Evolutionary conservation across 2,797 vertebrate species (phyloP).

Genomic region (Melanotaenia nigrans): DNA sequence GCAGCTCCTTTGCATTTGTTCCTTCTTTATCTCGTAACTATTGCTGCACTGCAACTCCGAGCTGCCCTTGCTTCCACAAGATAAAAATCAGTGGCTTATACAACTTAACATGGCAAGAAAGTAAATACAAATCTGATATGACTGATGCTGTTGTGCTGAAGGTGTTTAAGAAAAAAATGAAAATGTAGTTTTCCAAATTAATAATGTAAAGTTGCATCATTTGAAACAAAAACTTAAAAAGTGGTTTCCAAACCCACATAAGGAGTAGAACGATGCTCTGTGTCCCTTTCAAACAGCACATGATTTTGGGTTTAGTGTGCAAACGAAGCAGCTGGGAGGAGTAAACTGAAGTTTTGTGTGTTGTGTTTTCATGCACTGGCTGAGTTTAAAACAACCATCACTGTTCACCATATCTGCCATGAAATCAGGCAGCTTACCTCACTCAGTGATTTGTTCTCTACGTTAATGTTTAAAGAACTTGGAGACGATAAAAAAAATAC

Average conservation of each 20-base stretch:
- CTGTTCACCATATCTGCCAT: neutral
- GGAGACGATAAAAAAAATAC: no score
- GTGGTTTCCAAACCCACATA: neutral
- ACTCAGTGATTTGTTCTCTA: no score
- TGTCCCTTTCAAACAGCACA: neutral
- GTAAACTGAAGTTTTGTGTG: no score
- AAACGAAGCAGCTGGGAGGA: no score
- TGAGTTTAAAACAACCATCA: neutral
- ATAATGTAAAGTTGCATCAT: neutral
- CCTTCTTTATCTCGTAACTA: conserved; percentile 6
- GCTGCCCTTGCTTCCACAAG: neutral
- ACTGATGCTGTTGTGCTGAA: neutral
- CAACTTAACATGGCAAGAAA: conserved; percentile 3
- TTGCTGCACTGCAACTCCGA: conserved; percentile 14
- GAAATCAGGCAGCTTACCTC: neutral
- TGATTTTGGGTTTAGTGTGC: no score
- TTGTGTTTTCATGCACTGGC: neutral
- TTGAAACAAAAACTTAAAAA: neutral
- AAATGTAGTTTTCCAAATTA: neutral
- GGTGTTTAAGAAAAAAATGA: neutral
- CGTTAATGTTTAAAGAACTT: no score
- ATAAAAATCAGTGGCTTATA: neutral
- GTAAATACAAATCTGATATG: conserved; percentile 7
- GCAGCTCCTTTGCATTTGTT: conserved; percentile 24
- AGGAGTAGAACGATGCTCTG: neutral